Evolutionary conservation across 1,140 invertebrate genomes (phyloP).

Genomic region (Proctacanthus coquilletti): DNA sequence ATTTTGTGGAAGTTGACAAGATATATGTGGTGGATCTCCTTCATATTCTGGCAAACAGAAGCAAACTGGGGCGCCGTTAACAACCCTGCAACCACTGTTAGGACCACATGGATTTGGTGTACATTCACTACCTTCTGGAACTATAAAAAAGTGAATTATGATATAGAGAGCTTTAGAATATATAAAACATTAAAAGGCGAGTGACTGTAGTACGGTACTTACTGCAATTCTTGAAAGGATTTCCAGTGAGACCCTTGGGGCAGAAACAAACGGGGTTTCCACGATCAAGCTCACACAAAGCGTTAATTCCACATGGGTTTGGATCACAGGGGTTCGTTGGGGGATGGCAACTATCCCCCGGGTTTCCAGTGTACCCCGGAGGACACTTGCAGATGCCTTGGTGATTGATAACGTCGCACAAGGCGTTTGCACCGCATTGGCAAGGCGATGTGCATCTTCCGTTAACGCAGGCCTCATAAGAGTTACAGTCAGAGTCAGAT

Average conservation of each 20-base stretch:
- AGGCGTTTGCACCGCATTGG: constrained; percentile 54
- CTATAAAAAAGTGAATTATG: constrained; percentile 29
- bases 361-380: constrained; percentile 55
- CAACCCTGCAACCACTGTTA: constrained; percentile 61
- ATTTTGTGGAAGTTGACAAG: constrained; percentile 37
- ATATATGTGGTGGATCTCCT: constrained; percentile 57
- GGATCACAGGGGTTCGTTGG: constrained; percentile 57
- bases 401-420: constrained; percentile 62
- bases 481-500: constrained; percentile 48
- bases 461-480: constrained; percentile 56
- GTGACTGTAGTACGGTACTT: constrained; percentile 33
- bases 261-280: constrained; percentile 80
- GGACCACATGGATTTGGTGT: constrained; percentile 68
- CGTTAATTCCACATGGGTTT: constrained; percentile 70
- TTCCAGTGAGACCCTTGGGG: constrained; percentile 75
- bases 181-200: not conserved
- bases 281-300: constrained; percentile 69
- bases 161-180: not conserved
- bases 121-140: constrained; percentile 75
- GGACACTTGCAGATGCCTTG: constrained; percentile 59
- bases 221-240: constrained; percentile 84
- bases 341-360: constrained; percentile 41
- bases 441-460: constrained; percentile 58
- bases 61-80: constrained; percentile 53
- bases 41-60: constrained; percentile 80